Evolutionary conservation across 2,113 vertebrate species (phyloP), one percentile per base, ranked within the genome.

Genomic region (Calidris pugnax): DNA sequence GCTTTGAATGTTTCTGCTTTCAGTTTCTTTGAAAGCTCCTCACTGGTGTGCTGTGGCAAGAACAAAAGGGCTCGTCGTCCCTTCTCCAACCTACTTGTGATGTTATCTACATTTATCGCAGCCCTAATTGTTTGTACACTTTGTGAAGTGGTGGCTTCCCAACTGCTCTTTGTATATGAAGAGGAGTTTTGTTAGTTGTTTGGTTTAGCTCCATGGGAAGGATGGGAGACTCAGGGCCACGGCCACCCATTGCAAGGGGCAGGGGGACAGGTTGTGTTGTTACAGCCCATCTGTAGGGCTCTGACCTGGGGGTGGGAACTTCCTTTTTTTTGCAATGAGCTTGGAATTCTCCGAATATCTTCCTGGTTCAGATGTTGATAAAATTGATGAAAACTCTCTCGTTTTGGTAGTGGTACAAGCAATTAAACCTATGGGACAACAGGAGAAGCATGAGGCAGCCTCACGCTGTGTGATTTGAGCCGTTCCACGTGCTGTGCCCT

Each of bases 1-100:
- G 33, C 60, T 93, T 91, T 76, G 77, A 87, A 28, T 91, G 87
- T 79, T 80, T 57, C 16, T 51, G n/a, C 43, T 86, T 93, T 89
- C 35, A 85, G 0, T 53, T 79, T 27, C 56, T 48, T 55, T 60
- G 56, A 76, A 62, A 76, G 45, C 41, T 87, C 53, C 66, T 89
- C 71, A 20, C 28, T 64, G 64, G 37, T 56, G 33, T 47, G 68
- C 64, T 57, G 23, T 43, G 72, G 47, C 32, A 77, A 56, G 50
- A 92, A n/a, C 63, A 64, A 35, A 74, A 89, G 43, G 14, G 32
- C 22, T 71, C 53, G n/a, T 6, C 1, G 0, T 53, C 35, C 39
- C 28, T 79, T 90, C 45, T 48, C 57, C 71, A 57, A 17, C 33
- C 33, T 64, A 2, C 56, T 64, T 43, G 45, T 48, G 30, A 45